phyloP scores from a whole-genome alignment of 2,888 invertebrate species.

The Lepidochrysops patricia region DNA sequence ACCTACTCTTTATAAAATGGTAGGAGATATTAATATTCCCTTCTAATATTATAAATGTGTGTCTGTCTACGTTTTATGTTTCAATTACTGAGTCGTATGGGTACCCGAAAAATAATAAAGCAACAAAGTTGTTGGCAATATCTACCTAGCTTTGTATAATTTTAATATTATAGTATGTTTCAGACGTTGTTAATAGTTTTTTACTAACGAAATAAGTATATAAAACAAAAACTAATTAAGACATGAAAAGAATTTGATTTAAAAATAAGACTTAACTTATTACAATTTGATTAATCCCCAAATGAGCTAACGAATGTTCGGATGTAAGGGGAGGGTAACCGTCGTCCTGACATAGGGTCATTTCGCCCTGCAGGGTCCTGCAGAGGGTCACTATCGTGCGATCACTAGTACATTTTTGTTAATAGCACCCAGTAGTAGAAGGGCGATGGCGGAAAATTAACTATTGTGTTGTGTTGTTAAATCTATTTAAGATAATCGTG shows the following conservation, averaged over 20 bases:
- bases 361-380: conserved; percentile 20
- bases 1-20: background rate
- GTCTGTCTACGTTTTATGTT: no score
- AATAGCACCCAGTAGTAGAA: conserved; percentile 32
- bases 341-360: background rate
- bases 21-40: no score
- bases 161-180: no score
- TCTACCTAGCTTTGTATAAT: no score
- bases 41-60: no score
- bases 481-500: no score
- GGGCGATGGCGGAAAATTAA: background rate
- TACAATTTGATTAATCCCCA: conserved; percentile 4
- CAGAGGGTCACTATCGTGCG: conserved; percentile 46
- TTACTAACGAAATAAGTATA: background rate
- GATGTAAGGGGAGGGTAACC: background rate
- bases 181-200: background rate
- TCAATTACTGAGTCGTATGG: no score
- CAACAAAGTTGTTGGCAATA: no score
- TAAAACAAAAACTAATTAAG: background rate
- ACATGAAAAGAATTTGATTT: background rate
- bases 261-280: background rate
- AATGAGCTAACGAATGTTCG: conserved; percentile 11
- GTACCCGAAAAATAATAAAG: no score
- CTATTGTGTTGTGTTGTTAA: background rate
- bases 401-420: conserved; percentile 56